Evolutionary conservation across 2,888 invertebrate species (phyloP).

Genomic region (Listrodromus nycthemerus): DNA sequence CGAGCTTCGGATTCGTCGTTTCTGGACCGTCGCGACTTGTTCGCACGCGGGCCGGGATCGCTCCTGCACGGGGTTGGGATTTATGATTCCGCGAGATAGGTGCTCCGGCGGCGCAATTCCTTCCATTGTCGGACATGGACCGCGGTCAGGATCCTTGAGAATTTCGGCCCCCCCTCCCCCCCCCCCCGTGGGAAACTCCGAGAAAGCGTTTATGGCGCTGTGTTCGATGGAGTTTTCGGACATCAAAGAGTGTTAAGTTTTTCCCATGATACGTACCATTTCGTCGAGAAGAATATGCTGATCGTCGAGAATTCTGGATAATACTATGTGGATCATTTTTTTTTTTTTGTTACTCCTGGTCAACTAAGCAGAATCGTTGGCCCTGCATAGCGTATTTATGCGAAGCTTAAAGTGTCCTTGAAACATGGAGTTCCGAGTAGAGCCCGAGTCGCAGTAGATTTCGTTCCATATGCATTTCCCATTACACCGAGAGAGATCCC

Average conservation of each 20-base stretch:
- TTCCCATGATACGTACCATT: neutral
- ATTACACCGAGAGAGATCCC: constrained; percentile 61
- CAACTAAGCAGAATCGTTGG: constrained; percentile 1
- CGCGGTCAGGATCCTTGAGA: constrained; percentile 47
- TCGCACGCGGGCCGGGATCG: constrained; percentile 32
- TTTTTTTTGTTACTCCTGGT: neutral
- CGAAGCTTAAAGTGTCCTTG: constrained; percentile 28
- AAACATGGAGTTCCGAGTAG: constrained; percentile 44
- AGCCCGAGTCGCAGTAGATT: constrained; percentile 53
- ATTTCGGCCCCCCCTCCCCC: constrained; percentile 55
- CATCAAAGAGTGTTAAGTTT: neutral
- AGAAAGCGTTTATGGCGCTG: neutral
- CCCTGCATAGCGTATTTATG: constrained; percentile 38
- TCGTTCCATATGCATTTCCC: constrained; percentile 71
- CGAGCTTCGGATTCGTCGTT: constrained; percentile 52
- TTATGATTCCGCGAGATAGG: constrained; percentile 63
- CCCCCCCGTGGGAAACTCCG: constrained; percentile 61
- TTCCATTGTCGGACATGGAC: constrained; percentile 58
- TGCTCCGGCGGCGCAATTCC: constrained; percentile 42
- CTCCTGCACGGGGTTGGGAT: constrained; percentile 52
- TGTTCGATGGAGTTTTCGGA: constrained; percentile 3
- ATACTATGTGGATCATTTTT: neutral
- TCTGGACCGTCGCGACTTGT: constrained; percentile 23
- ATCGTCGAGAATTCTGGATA: neutral
- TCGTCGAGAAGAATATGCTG: constrained; percentile 9